Percentiles rank a stretch among this genome's conserved stretches.
phyloP scores from a whole-genome alignment of 2,797 vertebrate species.

The Dendrocincla tyrannina region DNA sequence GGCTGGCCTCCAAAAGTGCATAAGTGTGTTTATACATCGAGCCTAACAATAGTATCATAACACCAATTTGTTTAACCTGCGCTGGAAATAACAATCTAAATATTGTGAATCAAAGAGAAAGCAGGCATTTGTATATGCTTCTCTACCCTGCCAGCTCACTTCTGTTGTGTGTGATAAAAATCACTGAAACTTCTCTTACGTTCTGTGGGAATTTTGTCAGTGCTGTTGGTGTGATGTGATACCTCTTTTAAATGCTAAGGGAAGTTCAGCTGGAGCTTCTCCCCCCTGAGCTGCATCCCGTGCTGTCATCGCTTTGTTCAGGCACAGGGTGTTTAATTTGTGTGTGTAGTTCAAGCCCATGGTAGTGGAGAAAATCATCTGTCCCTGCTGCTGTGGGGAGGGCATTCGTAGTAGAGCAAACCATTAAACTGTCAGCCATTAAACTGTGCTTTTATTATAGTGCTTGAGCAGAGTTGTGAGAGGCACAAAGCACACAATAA shows the following conservation, averaged over 20 bases:
- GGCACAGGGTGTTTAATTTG: neutral
- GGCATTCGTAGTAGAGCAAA: neutral
- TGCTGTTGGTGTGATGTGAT: neutral
- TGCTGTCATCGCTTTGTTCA: neutral
- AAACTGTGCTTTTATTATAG: neutral
- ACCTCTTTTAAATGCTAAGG: neutral
- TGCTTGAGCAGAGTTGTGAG: neutral
- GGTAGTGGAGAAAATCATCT: neutral
- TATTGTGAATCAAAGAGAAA: constrained; percentile 55
- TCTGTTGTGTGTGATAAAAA: neutral
- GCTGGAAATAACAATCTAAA: constrained; percentile 65
- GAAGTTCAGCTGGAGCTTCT: neutral
- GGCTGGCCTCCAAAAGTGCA: constrained; percentile 64
- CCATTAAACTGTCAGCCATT: neutral
- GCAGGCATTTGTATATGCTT: neutral
- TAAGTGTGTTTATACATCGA: constrained; percentile 61
- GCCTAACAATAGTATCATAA: constrained; percentile 70
- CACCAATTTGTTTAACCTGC: constrained; percentile 66
- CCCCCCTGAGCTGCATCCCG: neutral
- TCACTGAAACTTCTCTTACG: neutral
- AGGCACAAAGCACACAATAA: neutral
- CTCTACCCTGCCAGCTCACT: neutral
- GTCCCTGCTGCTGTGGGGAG: neutral
- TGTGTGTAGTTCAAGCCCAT: neutral
- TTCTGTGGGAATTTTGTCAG: neutral